Conservation (phyloP, 2,888 invertebrate genomes). For the Synanthedon tipuliformis region DNA sequence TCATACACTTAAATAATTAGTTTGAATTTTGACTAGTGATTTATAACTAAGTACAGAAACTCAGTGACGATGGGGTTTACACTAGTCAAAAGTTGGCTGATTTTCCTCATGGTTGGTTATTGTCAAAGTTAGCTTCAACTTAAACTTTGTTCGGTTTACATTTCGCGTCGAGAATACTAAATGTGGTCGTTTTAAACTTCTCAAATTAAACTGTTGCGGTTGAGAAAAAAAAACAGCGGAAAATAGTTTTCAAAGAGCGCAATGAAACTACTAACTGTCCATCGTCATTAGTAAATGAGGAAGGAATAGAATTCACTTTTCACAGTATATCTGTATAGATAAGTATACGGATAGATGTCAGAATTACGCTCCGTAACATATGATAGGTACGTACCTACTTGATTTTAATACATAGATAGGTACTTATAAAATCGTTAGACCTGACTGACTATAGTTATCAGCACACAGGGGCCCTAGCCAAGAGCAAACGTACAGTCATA, state of each 20-base stretch:
- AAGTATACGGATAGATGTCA: too few relatives aligned
- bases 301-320: background rate
- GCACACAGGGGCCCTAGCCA: too few relatives aligned
- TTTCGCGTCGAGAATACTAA: slow-evolving; percentile 38
- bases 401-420: too few relatives aligned
- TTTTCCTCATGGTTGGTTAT: slow-evolving; percentile 37
- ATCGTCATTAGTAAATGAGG: background rate
- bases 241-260: background rate
- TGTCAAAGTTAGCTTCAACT: slow-evolving; percentile 38
- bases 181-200: slow-evolving; percentile 24
- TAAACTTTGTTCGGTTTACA: slow-evolving; percentile 32
- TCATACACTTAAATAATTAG: too few relatives aligned
- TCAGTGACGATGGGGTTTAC: background rate
- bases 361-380: slow-evolving; percentile 6
- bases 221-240: slow-evolving; percentile 5
- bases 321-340: too few relatives aligned
- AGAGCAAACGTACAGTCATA: too few relatives aligned
- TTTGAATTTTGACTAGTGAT: too few relatives aligned
- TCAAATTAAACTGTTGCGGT: slow-evolving; percentile 10
- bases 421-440: too few relatives aligned
- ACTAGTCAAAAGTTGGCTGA: slow-evolving; percentile 14
- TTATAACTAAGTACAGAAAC: too few relatives aligned
- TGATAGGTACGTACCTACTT: too few relatives aligned
- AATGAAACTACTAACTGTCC: background rate
- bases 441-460: too few relatives aligned